phyloP scores from a whole-genome alignment of 1,140 invertebrate species.

The Magallana ariakensis region DNA sequence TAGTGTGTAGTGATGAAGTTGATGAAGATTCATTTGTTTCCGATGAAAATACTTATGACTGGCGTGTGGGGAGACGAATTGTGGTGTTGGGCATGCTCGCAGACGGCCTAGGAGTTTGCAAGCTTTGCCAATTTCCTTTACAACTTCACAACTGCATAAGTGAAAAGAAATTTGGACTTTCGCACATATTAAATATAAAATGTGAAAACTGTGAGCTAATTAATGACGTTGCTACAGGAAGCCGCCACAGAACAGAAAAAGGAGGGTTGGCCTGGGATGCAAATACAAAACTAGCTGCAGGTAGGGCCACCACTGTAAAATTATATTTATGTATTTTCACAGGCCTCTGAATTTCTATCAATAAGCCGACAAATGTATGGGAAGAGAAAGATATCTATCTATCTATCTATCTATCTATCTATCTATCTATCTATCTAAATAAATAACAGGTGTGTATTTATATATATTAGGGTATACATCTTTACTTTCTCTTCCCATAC shows the following conservation, averaged over 20 bases:
- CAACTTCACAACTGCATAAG: too few relatives aligned
- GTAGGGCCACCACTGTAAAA: slow-evolving; percentile 4
- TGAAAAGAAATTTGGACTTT: background rate
- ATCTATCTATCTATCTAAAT: too few relatives aligned
- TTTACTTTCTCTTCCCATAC: too few relatives aligned
- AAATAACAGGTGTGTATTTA: too few relatives aligned
- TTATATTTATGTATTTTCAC: background rate
- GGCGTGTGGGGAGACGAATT: background rate
- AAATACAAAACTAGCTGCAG: slow-evolving; percentile 39
- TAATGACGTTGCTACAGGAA: slow-evolving; percentile 18
- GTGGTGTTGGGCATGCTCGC: background rate
- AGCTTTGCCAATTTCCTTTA: too few relatives aligned
- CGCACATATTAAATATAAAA: background rate
- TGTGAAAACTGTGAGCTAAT: background rate
- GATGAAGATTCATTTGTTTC: background rate
- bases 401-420: too few relatives aligned
- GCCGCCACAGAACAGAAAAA: slow-evolving; percentile 6
- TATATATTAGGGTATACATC: too few relatives aligned
- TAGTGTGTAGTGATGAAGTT: background rate
- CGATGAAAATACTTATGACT: background rate
- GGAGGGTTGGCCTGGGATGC: slow-evolving; percentile 28
- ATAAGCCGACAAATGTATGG: too few relatives aligned
- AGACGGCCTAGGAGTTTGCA: background rate
- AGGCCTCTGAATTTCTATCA: too few relatives aligned
- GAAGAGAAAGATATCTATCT: too few relatives aligned